Conservation (phyloP, 2,888 invertebrate species). For the Cepaea hortensis region DNA sequence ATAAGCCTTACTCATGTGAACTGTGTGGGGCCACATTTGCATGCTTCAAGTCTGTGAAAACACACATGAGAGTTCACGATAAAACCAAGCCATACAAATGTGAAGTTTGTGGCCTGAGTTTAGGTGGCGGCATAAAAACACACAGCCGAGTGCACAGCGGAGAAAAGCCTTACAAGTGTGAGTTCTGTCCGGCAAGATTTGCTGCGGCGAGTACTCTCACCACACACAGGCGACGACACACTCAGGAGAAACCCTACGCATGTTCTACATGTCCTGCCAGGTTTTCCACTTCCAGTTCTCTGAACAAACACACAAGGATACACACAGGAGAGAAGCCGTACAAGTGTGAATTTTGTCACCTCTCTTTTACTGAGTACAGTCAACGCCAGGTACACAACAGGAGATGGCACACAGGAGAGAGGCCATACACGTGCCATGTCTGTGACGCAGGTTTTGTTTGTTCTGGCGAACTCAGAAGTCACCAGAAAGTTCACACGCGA, state of each 20-base stretch:
- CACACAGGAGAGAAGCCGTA: not conserved
- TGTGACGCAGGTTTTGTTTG: constrained; percentile 33
- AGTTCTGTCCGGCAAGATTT: no score
- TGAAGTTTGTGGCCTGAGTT: not conserved
- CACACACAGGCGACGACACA: not conserved
- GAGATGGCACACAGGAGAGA: constrained; percentile 4
- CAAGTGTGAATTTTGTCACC: constrained; percentile 21
- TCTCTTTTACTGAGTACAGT: no score
- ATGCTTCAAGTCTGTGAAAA: no score
- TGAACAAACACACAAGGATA: not conserved
- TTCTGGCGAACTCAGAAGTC: not conserved
- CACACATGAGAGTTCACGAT: no score
- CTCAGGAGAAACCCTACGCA: not conserved
- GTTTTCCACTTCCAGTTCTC: not conserved
- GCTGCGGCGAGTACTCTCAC: not conserved
- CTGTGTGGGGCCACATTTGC: no score
- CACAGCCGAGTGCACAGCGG: no score
- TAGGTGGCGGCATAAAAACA: constrained; percentile 1
- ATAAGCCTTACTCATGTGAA: constrained; percentile 24
- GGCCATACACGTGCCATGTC: constrained; percentile 10
- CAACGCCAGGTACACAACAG: no score
- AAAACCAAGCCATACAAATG: not conserved
- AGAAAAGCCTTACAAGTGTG: no score
- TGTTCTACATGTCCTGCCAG: not conserved
- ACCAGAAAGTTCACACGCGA: not conserved